Percentiles rank a stretch among this genome's conserved stretches.
phyloP scores from a whole-genome alignment of 2,888 invertebrate genomes.

The Crossocerus cetratus region DNA sequence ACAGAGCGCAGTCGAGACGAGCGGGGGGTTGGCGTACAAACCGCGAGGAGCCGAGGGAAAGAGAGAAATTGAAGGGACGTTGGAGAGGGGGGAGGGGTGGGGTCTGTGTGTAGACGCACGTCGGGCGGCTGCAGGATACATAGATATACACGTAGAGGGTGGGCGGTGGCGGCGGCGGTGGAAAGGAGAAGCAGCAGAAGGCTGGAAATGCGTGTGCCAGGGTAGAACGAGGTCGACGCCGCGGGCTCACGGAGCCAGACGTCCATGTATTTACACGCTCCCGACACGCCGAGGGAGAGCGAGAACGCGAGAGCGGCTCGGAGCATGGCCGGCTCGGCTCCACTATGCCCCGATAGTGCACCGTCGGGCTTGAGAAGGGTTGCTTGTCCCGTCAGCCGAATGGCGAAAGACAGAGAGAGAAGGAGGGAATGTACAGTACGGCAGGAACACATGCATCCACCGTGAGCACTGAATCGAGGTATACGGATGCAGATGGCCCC shows the following conservation, averaged over 20 bases:
- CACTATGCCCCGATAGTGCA: too few relatives aligned
- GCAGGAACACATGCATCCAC: constrained; percentile 3
- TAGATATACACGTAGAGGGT: too few relatives aligned
- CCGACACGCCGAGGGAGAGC: background rate
- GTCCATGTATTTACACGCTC: too few relatives aligned
- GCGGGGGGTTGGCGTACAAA: background rate
- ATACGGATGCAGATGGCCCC: constrained; percentile 46
- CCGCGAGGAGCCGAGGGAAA: background rate
- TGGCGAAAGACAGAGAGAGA: background rate
- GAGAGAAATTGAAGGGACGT: background rate
- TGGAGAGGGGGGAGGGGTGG: background rate
- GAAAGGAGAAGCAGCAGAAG: too few relatives aligned
- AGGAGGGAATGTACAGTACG: background rate
- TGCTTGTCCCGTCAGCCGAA: background rate
- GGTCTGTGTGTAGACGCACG: too few relatives aligned
- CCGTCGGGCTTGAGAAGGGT: too few relatives aligned
- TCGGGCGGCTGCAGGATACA: too few relatives aligned
- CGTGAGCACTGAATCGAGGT: constrained; percentile 24
- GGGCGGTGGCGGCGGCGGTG: too few relatives aligned
- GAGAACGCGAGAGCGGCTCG: background rate
- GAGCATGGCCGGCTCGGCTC: too few relatives aligned
- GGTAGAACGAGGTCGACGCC: too few relatives aligned
- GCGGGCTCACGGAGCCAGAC: too few relatives aligned
- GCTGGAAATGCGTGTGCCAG: too few relatives aligned
- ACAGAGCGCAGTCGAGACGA: background rate